Conservation (phyloP, 2,888 invertebrate genomes). For the Orchesellides sinensis region DNA sequence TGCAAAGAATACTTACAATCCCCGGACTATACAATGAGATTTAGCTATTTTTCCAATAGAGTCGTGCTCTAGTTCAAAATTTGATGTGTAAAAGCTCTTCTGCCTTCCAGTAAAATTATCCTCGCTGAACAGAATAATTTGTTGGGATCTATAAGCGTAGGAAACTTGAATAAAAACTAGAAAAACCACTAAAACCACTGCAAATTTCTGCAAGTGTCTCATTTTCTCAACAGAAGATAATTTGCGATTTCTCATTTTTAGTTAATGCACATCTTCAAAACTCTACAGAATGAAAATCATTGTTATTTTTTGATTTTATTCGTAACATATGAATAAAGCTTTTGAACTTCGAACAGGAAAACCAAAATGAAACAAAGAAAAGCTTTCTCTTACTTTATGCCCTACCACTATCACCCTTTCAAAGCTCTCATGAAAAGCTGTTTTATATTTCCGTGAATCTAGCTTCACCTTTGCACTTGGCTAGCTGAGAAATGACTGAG, state of each 20-base stretch:
- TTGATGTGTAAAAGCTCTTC: slow-evolving; percentile 58
- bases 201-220: not conserved
- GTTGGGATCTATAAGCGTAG: slow-evolving; percentile 52
- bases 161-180: not conserved
- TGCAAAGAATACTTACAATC: slow-evolving; percentile 53
- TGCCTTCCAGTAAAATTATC: slow-evolving; percentile 54
- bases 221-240: too few relatives aligned
- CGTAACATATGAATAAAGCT: too few relatives aligned
- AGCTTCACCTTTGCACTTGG: not conserved
- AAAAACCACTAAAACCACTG: not conserved
- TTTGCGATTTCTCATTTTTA: not conserved
- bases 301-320: too few relatives aligned
- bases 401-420: too few relatives aligned
- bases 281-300: too few relatives aligned
- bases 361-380: not conserved
- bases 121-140: slow-evolving; percentile 63
- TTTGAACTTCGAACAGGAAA: too few relatives aligned
- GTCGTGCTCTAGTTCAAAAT: slow-evolving; percentile 43
- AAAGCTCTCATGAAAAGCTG: not conserved
- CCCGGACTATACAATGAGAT: slow-evolving; percentile 66
- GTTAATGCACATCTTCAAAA: too few relatives aligned
- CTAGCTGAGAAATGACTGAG: not conserved
- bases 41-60: slow-evolving; percentile 64
- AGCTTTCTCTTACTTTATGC: not conserved
- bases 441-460: too few relatives aligned